A percentile compares a stretch with the other conserved stretches of the same genome.
phyloP scores from a whole-genome alignment of 23 tunicate genomes.

The Styela clava region DNA sequence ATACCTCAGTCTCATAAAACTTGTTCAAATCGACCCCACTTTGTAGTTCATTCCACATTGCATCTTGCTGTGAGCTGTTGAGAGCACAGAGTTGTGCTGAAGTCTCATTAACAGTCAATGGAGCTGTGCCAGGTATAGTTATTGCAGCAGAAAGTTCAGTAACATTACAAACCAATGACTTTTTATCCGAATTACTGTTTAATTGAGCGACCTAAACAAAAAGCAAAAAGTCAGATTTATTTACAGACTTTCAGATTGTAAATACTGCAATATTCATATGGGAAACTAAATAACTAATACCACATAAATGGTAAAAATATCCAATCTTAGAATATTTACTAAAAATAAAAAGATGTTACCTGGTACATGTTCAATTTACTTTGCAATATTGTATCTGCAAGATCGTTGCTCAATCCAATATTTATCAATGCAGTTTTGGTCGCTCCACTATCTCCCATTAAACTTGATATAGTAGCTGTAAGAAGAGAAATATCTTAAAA shows the following conservation, averaged over 20 bases:
- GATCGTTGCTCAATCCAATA: conserved; percentile 15
- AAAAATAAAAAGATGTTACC: conserved; percentile 1
- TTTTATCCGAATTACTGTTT: background rate
- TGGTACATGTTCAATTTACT: conserved; percentile 33
- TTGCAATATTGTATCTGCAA: conserved; percentile 23
- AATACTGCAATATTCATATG: too few species aligned
- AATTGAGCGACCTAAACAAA: conserved; percentile 30
- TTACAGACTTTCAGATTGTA: too few species aligned
- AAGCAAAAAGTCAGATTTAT: too few species aligned
- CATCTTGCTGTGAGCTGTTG: conserved; percentile 11
- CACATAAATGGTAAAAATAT: too few species aligned
- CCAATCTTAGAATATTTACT: too few species aligned
- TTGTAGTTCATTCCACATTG: background rate
- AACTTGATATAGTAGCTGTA: conserved; percentile 9
- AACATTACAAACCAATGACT: conserved; percentile 38
- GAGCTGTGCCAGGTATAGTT: conserved; percentile 18
- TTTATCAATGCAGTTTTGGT: background rate
- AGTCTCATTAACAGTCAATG: conserved; percentile 14
- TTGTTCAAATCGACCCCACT: background rate
- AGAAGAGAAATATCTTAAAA: background rate
- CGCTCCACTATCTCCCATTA: conserved; percentile 13
- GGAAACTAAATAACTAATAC: too few species aligned
- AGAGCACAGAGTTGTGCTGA: conserved; percentile 41
- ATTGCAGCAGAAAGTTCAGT: conserved; percentile 12
- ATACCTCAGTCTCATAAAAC: conserved; percentile 13